Conservation (phyloP, 2,797 vertebrate genomes). For the Phataginus tetradactyla region DNA sequence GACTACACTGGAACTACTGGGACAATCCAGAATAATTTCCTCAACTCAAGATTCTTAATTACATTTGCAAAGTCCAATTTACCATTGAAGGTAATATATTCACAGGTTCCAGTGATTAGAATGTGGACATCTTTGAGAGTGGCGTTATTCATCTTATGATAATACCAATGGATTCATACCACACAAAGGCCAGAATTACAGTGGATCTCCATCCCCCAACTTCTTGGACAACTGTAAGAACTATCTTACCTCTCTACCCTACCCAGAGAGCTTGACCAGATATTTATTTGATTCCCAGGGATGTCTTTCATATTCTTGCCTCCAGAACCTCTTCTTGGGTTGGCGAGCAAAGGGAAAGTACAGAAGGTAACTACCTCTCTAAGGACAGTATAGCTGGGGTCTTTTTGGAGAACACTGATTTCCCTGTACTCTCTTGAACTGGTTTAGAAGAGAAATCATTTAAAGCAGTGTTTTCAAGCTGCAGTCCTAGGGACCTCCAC, state of each 20-base stretch:
- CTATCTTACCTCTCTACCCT: neutral
- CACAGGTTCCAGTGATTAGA: neutral
- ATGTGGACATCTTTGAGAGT: neutral
- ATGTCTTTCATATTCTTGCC: neutral
- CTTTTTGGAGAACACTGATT: neutral
- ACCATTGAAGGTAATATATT: neutral
- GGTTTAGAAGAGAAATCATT: neutral
- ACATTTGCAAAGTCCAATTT: neutral
- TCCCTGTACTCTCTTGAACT: neutral
- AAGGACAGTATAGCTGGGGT: neutral
- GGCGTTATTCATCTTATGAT: neutral
- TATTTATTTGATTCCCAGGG: neutral
- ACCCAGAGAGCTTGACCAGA: neutral
- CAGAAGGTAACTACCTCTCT: neutral
- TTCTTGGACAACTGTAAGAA: neutral
- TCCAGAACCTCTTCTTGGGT: neutral
- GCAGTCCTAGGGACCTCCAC: neutral
- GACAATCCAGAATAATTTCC: neutral
- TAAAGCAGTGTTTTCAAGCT: neutral
- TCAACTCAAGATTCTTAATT: neutral
- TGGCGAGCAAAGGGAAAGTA: neutral
- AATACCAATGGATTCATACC: neutral
- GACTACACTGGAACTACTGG: neutral
- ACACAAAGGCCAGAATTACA: neutral
- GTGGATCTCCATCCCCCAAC: neutral